Base-by-base conservation (phyloP, 2,113 vertebrate genomes). In the Meleagris gallopavo region DNA sequence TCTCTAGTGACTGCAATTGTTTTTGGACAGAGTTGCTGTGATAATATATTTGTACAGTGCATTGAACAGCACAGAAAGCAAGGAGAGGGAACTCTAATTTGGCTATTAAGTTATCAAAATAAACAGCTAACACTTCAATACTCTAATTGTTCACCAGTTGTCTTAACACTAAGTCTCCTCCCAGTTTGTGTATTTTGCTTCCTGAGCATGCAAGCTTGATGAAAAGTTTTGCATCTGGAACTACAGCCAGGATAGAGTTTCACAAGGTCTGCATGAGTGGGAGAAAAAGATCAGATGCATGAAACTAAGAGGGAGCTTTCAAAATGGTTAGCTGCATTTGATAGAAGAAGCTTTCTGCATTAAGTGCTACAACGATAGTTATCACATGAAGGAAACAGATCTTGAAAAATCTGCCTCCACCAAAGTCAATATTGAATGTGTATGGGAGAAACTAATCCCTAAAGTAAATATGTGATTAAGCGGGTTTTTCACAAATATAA, bases 391-490 rank as follows among this genome's bases (percentile, higher is more conserved):
- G 89, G 79, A 96, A 96, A 70, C 67, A 89, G 61, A 91, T 77
- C 82, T 88, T 45, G 65, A 65, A 29, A 71, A 89, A 41, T 50
- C 40, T 50, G 55, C 73, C 67, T 77, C 67, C 62, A 91, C 93
- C 91, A 94, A 88, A 95, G 91, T 95, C 94, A 97, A 95, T 86
- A 95, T 36, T 72, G 94, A 93, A 61, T 5, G 85, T 83, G 86
- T 64, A 86, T 0, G 0, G 84, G 75, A 64, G 5, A 89, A 87
- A 40, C 25, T 94, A 94, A 95, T 94, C 91, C 91, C 85, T 48
- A 43, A 80, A 88, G 85, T 57, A 96, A 96, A 95, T 78, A 95
- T 45, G 85, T 89, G 94, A 96, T 96, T 94, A 92, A 62, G 86
- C 83, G 76, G 70, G 54, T 57, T 92, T 90, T 74, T 90, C 83